Percentiles rank a stretch among this genome's conserved stretches.
Evolutionary conservation across 2,113 vertebrate species (phyloP).

Genomic region (Bucco capensis): DNA sequence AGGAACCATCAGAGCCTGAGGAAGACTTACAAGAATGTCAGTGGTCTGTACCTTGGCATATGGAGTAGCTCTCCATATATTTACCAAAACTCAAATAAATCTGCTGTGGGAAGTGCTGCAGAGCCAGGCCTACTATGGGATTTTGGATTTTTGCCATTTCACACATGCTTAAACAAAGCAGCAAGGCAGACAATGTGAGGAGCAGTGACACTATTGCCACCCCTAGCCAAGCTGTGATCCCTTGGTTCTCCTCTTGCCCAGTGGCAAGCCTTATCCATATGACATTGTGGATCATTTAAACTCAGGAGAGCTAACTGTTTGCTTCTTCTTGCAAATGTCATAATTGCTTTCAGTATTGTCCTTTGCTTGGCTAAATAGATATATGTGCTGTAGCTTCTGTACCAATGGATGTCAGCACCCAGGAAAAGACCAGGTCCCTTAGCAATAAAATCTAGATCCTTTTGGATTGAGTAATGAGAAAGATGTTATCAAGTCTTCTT

Average conservation of each 20-base stretch:
- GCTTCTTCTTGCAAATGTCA: neutral
- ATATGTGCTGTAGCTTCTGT: neutral
- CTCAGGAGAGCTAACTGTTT: neutral
- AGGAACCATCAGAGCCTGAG: neutral
- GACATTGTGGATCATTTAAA: neutral
- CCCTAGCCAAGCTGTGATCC: neutral
- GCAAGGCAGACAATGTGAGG: neutral
- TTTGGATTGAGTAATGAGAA: neutral
- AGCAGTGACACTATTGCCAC: neutral
- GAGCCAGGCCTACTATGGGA: neutral
- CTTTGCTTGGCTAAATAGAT: neutral
- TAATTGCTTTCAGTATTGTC: neutral
- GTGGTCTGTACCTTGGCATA: neutral
- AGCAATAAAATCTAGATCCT: neutral
- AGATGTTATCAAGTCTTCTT: neutral
- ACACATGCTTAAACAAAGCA: neutral
- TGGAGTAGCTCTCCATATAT: neutral
- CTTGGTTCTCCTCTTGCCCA: too few species aligned
- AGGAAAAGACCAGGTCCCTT: neutral
- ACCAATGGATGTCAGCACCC: neutral
- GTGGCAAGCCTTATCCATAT: neutral
- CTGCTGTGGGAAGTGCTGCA: neutral
- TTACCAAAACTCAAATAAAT: neutral
- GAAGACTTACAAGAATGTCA: neutral
- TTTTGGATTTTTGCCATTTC: neutral